phyloP scores from a whole-genome alignment of 2,113 vertebrate genomes.

The Pica pica region DNA sequence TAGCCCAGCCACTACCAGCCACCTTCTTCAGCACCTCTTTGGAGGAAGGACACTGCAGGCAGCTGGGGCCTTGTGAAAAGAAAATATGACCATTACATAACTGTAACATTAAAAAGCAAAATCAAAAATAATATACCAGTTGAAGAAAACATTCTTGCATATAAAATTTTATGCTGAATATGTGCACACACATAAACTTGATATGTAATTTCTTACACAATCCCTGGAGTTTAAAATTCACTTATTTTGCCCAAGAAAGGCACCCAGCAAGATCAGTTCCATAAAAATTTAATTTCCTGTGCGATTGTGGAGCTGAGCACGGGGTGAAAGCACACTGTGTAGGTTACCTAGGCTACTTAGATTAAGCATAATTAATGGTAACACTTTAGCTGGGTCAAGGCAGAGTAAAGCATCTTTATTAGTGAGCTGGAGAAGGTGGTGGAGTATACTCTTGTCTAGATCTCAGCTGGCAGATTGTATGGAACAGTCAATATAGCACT shows the following conservation, averaged over 20 bases:
- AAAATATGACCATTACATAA: neutral
- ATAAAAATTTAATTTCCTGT: neutral
- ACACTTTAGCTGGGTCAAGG: neutral
- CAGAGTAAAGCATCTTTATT: neutral
- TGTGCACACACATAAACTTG: fast-evolving
- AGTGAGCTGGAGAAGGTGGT: neutral
- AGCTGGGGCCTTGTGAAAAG: neutral
- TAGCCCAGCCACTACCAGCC: neutral
- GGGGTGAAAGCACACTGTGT: neutral
- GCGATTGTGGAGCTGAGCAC: neutral
- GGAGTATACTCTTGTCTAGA: neutral
- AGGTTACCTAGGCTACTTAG: neutral
- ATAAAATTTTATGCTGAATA: neutral
- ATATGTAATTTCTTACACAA: neutral
- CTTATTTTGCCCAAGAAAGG: neutral
- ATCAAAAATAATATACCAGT: neutral
- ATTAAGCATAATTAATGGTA: neutral
- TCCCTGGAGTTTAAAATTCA: neutral
- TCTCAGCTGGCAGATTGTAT: neutral
- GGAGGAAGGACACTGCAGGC: neutral
- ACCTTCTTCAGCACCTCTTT: neutral
- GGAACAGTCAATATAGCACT: neutral
- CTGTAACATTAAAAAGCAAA: neutral
- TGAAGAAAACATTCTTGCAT: neutral
- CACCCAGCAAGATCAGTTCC: neutral